These are phyloP conservation scores for Lampris megalopsis DNA, from an alignment of 2,113 vertebrate genomes.

Conservation along the genomic window DNA sequence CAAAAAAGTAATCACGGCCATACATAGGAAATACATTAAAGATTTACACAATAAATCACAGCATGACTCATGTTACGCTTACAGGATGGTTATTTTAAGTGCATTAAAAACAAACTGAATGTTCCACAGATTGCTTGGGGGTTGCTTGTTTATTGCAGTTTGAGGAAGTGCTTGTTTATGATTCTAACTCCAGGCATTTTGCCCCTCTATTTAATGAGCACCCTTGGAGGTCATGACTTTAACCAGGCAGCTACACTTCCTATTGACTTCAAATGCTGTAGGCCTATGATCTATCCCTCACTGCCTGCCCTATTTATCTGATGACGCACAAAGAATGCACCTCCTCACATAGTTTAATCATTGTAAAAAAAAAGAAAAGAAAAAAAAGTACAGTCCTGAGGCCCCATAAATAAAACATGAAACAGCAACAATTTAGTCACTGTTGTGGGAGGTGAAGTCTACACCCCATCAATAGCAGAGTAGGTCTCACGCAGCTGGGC, in stretches of 20 bases:
- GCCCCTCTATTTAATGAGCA: not conserved
- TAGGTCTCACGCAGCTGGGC: slow-evolving; percentile 24
- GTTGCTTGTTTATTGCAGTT: not conserved
- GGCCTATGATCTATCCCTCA: not conserved
- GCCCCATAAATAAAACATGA: slow-evolving; percentile 55
- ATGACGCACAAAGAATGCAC: slow-evolving; percentile 27
- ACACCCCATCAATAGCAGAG: slow-evolving; percentile 51
- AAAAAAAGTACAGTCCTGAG: slow-evolving; percentile 40
- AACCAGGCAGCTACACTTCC: not conserved
- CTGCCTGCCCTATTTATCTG: not conserved
- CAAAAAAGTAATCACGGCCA: slow-evolving; percentile 12
- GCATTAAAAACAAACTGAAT: slow-evolving; percentile 16
- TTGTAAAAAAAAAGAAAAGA: slow-evolving; percentile 8
- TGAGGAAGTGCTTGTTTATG: not conserved
- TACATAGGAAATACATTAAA: not conserved
- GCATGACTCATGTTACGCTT: slow-evolving; percentile 18
- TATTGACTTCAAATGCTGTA: not conserved
- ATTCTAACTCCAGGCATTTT: not conserved
- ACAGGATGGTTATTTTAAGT: slow-evolving; percentile 1
- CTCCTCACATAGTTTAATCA: slow-evolving; percentile 16
- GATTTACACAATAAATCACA: not conserved
- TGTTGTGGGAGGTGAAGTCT: slow-evolving; percentile 17
- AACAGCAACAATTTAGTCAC: slow-evolving; percentile 36
- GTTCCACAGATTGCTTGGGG: slow-evolving; percentile 5
- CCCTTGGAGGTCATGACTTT: slow-evolving; percentile 3